Percentiles rank a stretch among this genome's conserved stretches.
Conservation (phyloP, 2,888 invertebrate species). For the Cryptus armator region DNA sequence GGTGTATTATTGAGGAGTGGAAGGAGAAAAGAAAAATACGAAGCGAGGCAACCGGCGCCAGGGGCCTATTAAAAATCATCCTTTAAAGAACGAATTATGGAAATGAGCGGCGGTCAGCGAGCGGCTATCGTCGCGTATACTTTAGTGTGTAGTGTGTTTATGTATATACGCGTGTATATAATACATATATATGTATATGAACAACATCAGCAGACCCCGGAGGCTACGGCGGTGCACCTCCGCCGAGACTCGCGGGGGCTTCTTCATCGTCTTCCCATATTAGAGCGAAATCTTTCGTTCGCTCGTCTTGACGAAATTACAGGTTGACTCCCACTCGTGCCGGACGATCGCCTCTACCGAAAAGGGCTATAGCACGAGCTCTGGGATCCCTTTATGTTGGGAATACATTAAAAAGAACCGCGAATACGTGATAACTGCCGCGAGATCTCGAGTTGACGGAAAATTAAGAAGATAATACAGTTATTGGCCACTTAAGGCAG, state of each 20-base stretch:
- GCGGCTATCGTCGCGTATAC: slow-evolving; percentile 64
- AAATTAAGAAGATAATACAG: not conserved
- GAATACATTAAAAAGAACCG: slow-evolving; percentile 54
- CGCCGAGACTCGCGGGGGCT: slow-evolving; percentile 40
- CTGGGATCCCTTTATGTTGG: slow-evolving; percentile 32
- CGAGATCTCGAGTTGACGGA: not conserved
- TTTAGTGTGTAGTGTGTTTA: slow-evolving; percentile 24
- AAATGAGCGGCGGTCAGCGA: slow-evolving; percentile 77
- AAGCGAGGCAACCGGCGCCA: slow-evolving; percentile 79
- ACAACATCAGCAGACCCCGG: slow-evolving; percentile 31
- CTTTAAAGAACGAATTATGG: slow-evolving; percentile 84
- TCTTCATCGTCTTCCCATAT: slow-evolving; percentile 78
- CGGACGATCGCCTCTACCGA: slow-evolving; percentile 43
- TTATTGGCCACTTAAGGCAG: not conserved
- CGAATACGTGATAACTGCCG: slow-evolving; percentile 11
- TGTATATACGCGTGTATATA: slow-evolving; percentile 6
- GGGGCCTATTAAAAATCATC: slow-evolving; percentile 84
- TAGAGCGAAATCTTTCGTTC: slow-evolving; percentile 77
- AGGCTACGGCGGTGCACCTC: slow-evolving; percentile 65
- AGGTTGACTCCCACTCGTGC: slow-evolving; percentile 75
- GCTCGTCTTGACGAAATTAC: slow-evolving; percentile 82
- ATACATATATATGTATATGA: not conserved
- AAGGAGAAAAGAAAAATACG: slow-evolving; percentile 18
- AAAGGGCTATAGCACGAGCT: slow-evolving; percentile 39
- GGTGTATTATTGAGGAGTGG: slow-evolving; percentile 31